These are phyloP conservation scores for Sclerurus mexicanus DNA, from an alignment of 2,113 vertebrate genomes.

Conservation along the genomic window DNA sequence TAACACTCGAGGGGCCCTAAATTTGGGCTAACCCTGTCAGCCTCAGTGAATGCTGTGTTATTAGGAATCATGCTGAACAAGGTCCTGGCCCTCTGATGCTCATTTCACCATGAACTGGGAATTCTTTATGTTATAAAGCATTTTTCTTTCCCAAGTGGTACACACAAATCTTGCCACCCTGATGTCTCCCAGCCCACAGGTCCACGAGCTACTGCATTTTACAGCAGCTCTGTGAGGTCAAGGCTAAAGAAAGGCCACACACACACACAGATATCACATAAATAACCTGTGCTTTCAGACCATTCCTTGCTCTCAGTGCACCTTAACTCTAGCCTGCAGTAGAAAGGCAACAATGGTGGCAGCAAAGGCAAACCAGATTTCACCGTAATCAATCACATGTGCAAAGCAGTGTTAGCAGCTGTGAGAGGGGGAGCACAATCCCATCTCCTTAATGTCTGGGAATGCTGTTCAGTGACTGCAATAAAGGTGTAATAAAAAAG, in stretches of 20 bases:
- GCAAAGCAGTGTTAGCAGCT: background rate
- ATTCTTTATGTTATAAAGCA: background rate
- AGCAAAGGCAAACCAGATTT: conserved; percentile 41
- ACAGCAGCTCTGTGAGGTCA: background rate
- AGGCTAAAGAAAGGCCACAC: background rate
- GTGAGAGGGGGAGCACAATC: background rate
- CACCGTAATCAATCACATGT: conserved; percentile 19
- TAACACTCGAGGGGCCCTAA: background rate
- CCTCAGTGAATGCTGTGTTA: background rate
- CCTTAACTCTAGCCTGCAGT: conserved; percentile 16
- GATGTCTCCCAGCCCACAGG: background rate
- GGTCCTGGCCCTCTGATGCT: background rate
- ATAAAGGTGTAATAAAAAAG: background rate
- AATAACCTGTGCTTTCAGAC: background rate
- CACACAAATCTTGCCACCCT: background rate
- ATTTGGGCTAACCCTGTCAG: background rate
- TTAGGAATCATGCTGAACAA: background rate
- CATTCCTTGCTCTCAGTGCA: background rate
- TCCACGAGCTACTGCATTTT: background rate
- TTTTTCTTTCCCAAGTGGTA: background rate
- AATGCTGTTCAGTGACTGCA: background rate
- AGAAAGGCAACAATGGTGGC: background rate
- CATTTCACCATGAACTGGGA: background rate
- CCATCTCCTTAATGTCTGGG: background rate
- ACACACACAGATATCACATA: background rate